These are phyloP conservation scores for Drosophila pallidifrons DNA, from an alignment of 1,140 invertebrate species.

Conservation along the genomic window DNA sequence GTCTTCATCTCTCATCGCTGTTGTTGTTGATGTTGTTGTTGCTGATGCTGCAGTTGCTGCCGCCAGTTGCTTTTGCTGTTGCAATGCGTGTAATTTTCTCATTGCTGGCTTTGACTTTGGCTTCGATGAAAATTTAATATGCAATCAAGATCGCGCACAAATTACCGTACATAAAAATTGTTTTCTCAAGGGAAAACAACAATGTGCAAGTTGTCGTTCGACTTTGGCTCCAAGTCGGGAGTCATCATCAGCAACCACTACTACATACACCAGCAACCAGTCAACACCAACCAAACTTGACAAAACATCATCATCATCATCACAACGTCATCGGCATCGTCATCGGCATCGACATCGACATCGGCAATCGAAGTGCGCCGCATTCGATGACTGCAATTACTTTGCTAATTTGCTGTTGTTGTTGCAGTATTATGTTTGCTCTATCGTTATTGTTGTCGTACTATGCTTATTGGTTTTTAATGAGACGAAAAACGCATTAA, in stretches of 20 bases:
- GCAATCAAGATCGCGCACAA: slow-evolving; percentile 83
- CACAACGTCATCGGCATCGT: background rate
- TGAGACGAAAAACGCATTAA: slow-evolving; percentile 16
- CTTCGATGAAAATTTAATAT: slow-evolving; percentile 77
- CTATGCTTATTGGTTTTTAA: slow-evolving; percentile 40
- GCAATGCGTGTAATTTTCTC: slow-evolving; percentile 83
- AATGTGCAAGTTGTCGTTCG: slow-evolving; percentile 65
- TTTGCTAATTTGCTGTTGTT: slow-evolving; percentile 49
- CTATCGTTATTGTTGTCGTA: slow-evolving; percentile 22
- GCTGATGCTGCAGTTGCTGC: slow-evolving; percentile 31
- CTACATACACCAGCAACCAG: slow-evolving; percentile 5
- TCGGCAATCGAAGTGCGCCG: slow-evolving; percentile 43
- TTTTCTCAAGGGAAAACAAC: slow-evolving; percentile 81
- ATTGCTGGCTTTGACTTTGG: slow-evolving; percentile 65
- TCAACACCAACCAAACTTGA: slow-evolving; percentile 6
- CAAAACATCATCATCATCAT: slow-evolving; percentile 4
- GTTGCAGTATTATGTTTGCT: slow-evolving; percentile 13
- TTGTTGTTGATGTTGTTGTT: slow-evolving; percentile 44
- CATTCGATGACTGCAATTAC: slow-evolving; percentile 48
- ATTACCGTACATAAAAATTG: slow-evolving; percentile 81
- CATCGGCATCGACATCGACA: slow-evolving; percentile 18
- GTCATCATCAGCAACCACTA: slow-evolving; percentile 32
- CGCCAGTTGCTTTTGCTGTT: slow-evolving; percentile 26
- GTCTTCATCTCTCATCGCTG: slow-evolving; percentile 30
- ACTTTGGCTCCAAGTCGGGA: slow-evolving; percentile 33